Evolutionary conservation across 1,140 invertebrate genomes (phyloP).

Genomic region (Trialeurodes vaporariorum): DNA sequence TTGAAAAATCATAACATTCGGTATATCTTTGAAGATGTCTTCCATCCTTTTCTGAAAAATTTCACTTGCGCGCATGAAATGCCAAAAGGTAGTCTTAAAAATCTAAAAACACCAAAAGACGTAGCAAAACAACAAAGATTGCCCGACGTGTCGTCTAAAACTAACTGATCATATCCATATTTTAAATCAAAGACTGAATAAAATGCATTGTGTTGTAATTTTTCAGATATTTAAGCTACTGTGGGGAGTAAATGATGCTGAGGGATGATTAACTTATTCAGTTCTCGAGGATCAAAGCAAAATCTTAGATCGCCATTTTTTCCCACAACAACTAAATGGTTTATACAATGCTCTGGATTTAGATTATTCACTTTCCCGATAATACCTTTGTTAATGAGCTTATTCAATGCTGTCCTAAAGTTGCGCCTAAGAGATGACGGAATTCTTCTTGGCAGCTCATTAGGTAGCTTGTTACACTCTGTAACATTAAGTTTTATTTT

Average conservation of each 20-base stretch:
- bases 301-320: conserved; percentile 30
- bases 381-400: not conserved
- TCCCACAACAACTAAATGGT: conserved; percentile 29
- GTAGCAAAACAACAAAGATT: conserved; percentile 14
- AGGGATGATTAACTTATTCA: conserved; percentile 15
- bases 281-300: conserved; percentile 30
- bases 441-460: too few relatives aligned
- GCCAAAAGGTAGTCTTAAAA: conserved; percentile 29
- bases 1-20: too few relatives aligned
- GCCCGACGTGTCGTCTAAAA: conserved; percentile 12
- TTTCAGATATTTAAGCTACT: conserved; percentile 15
- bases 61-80: too few relatives aligned
- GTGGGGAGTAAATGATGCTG: conserved; percentile 5
- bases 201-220: conserved; percentile 14
- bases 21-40: too few relatives aligned
- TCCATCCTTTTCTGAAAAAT: too few relatives aligned
- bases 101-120: conserved; percentile 28
- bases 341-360: too few relatives aligned
- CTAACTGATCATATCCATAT: conserved; percentile 20
- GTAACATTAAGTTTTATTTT: not conserved
- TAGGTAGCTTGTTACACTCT: too few relatives aligned
- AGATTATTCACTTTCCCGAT: conserved; percentile 3
- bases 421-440: too few relatives aligned
- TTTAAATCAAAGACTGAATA: conserved; percentile 20
- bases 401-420: conserved; percentile 2